Evolutionary conservation across 1,140 invertebrate species (phyloP).

Genomic region (Kradibia gibbosae): DNA sequence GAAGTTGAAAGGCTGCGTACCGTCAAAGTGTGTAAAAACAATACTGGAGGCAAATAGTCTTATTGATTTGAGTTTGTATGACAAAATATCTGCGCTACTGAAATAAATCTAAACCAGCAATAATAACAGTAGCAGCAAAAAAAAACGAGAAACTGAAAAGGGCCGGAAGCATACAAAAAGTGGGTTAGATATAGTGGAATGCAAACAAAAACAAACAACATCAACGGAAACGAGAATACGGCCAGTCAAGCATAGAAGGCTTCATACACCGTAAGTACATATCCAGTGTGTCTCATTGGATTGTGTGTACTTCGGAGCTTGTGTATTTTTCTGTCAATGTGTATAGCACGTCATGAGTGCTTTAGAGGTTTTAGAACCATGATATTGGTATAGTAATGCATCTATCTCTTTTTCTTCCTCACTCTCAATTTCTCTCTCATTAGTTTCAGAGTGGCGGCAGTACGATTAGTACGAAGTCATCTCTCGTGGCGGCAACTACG

Average conservation of each 20-base stretch:
- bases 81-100: not conserved
- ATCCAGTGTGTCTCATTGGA: conserved; percentile 25
- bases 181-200: not conserved
- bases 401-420: conserved; percentile 10
- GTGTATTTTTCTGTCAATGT: conserved; percentile 6
- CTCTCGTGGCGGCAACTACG: not conserved
- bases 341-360: conserved; percentile 5
- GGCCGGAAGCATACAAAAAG: not conserved
- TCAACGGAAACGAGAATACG: not conserved
- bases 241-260: conserved; percentile 16
- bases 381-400: conserved; percentile 28
- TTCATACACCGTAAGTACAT: not conserved
- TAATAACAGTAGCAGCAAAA: not conserved
- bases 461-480: conserved; percentile 43
- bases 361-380: conserved; percentile 43
- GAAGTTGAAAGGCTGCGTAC: conserved; percentile 21
- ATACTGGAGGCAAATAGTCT: not conserved
- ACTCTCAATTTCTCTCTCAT: not conserved
- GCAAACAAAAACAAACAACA: not conserved
- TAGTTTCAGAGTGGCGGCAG: not conserved
- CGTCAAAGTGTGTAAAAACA: not conserved
- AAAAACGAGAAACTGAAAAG: not conserved
- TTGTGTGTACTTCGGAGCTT: conserved; percentile 24
- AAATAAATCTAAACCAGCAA: not conserved
- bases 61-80: not conserved